phyloP scores from a whole-genome alignment of 2,113 vertebrate genomes.

The Murina feae region DNA sequence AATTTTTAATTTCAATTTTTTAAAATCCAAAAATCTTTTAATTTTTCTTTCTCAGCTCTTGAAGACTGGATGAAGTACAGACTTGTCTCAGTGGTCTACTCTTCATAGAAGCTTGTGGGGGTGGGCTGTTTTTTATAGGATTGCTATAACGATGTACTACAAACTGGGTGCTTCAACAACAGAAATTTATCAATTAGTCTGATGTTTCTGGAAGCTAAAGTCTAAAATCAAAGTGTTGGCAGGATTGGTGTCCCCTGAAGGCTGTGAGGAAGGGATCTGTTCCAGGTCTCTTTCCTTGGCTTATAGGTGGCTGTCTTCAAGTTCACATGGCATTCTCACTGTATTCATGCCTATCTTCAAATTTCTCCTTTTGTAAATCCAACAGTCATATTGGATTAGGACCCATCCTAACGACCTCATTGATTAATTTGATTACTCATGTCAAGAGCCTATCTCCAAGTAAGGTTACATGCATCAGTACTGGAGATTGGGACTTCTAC shows the following conservation, averaged over 20 bases:
- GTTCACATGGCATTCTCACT: neutral
- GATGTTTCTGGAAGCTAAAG: neutral
- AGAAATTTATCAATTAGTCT: neutral
- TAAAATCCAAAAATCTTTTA: neutral
- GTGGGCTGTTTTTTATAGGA: neutral
- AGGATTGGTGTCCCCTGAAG: neutral
- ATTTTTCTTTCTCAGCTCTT: neutral
- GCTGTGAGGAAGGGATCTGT: neutral
- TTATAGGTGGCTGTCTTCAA: neutral
- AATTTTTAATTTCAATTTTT: neutral
- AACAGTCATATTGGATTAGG: neutral
- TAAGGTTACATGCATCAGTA: neutral
- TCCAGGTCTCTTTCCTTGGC: neutral
- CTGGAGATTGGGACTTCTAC: neutral
- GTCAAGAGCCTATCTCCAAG: neutral
- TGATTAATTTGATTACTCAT: neutral
- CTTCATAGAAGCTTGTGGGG: rapidly evolving
- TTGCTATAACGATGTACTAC: neutral
- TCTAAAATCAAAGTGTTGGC: neutral
- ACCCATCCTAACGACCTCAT: neutral
- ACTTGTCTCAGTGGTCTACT: neutral
- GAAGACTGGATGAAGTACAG: neutral
- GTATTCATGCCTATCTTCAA: neutral
- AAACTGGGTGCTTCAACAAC: neutral
- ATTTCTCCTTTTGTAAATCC: neutral